Evolutionary conservation across 2,113 vertebrate species (phyloP), one percentile per base, ranked within the genome.

Genomic region (Larimichthys polyactis): DNA sequence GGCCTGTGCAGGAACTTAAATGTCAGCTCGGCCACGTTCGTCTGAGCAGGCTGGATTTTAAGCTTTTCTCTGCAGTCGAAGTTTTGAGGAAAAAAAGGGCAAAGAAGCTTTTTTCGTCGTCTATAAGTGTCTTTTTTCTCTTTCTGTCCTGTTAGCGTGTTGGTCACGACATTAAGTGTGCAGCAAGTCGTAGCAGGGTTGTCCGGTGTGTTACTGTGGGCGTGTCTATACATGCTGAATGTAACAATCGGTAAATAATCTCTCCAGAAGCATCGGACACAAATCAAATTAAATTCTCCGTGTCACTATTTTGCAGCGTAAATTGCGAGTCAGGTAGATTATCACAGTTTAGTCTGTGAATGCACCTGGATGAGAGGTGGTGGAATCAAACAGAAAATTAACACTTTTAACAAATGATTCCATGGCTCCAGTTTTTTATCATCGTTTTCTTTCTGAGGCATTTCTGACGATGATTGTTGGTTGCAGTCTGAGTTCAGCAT

Each of bases 61-160:
- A 82, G 81, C 87, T 87, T 84, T 22, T 7, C 3, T 6, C 58
- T 2, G 36, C 48, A 14, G 62, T 4, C 22, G 60, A 83, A 77
- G 19, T 46, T 79, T 2, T 2, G 29, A 3, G 6, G 36, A 24
- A 78, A 88, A 88, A 88, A 88, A 89, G 86, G 90, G 72, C 90
- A 90, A 79, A 83, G 80, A 75, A 75, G 36, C 51, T 65, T 75
- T 54, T 66, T 48, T 54, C 5, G n/a, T 69, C 17, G 0, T 51
- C 2, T 20, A n/a, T 20, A 4, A 43, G 32, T 20, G 20, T 20
- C 3, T 6, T 16, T 15, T 43, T 16, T 15, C 40, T 40, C 5
- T n/a, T 60, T 62, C 24, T 62, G 3, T 40, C 57, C 17, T 15
- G 22, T 20, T 29, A 1, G 4, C 54, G 16, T 24, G 4, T 15